Evolutionary conservation across 2,888 invertebrate species (phyloP).

Genomic region (Acleris cristana): DNA sequence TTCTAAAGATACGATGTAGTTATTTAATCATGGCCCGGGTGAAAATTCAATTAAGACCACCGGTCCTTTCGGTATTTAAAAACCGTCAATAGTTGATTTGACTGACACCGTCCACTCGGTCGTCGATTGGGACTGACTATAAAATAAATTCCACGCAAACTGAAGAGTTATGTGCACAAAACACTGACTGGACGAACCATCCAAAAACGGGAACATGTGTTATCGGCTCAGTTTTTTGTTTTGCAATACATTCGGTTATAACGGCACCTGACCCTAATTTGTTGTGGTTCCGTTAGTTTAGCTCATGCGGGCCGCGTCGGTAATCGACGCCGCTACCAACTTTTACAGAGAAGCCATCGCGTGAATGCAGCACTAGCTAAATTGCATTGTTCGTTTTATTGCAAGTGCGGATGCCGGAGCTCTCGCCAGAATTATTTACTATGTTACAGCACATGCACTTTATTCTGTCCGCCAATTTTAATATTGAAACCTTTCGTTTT

Average conservation of each 20-base stretch:
- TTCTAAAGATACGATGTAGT: no score
- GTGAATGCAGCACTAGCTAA: conserved; percentile 76
- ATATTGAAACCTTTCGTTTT: conserved; percentile 68
- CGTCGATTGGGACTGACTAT: neutral
- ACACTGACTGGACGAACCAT: conserved; percentile 12
- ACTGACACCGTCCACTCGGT: no score
- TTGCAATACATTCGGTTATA: conserved; percentile 44
- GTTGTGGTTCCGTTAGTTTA: conserved; percentile 52
- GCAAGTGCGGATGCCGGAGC: conserved; percentile 74
- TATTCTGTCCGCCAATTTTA: conserved; percentile 72
- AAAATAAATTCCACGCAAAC: conserved; percentile 25
- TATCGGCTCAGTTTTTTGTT: conserved; percentile 41
- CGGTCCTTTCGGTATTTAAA: no score
- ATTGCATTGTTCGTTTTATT: conserved; percentile 82
- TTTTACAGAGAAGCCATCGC: conserved; percentile 68
- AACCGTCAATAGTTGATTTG: no score
- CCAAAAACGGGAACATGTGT: conserved; percentile 40
- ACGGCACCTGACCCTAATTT: conserved; percentile 48
- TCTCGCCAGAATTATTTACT: conserved; percentile 79
- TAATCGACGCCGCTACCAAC: conserved; percentile 57
- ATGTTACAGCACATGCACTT: conserved; percentile 78
- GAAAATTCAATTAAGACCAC: no score
- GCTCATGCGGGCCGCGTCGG: conserved; percentile 52
- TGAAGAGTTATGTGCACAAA: conserved; percentile 24
- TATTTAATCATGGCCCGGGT: no score